Percentiles rank a stretch among this genome's conserved stretches.
These are phyloP conservation scores for Xylota segnis DNA, from an alignment of 2,888 invertebrate species.

Conservation along the genomic window DNA sequence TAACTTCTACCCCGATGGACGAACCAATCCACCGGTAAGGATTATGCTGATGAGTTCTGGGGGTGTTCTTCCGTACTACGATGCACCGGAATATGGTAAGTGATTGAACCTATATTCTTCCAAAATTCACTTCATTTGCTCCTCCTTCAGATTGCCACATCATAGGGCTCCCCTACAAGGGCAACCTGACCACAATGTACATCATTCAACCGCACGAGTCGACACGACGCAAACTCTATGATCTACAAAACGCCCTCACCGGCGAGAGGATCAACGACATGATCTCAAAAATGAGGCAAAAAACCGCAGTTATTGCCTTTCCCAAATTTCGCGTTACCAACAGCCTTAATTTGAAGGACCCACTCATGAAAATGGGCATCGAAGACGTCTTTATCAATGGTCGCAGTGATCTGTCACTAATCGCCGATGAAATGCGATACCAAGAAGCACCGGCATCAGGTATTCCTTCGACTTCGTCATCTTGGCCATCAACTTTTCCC, in stretches of 20 bases:
- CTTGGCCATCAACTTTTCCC: neutral
- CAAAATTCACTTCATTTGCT: neutral
- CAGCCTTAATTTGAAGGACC: slow-evolving; percentile 85
- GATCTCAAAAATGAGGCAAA: slow-evolving; percentile 82
- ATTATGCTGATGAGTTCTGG: slow-evolving; percentile 88
- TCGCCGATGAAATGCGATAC: slow-evolving; percentile 82
- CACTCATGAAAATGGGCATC: slow-evolving; percentile 87
- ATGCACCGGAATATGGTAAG: slow-evolving; percentile 79
- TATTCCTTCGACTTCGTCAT: neutral
- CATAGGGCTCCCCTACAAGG: slow-evolving; percentile 88
- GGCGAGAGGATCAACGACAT: slow-evolving; percentile 83
- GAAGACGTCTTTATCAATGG: slow-evolving; percentile 87
- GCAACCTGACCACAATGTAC: slow-evolving; percentile 87
- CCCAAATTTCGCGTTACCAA: slow-evolving; percentile 91
- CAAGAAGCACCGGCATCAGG: neutral
- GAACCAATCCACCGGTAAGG: slow-evolving; percentile 80
- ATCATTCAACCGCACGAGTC: slow-evolving; percentile 87
- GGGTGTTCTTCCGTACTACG: slow-evolving; percentile 86
- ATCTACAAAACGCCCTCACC: slow-evolving; percentile 84
- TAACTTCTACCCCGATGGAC: slow-evolving; percentile 86
- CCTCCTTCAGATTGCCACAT: slow-evolving; percentile 86
- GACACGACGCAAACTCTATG: slow-evolving; percentile 84
- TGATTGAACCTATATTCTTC: neutral
- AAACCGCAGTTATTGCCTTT: slow-evolving; percentile 86
- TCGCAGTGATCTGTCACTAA: slow-evolving; percentile 88